phyloP scores from a whole-genome alignment of 2,797 vertebrate genomes.

The Corythornis leucogaster region DNA sequence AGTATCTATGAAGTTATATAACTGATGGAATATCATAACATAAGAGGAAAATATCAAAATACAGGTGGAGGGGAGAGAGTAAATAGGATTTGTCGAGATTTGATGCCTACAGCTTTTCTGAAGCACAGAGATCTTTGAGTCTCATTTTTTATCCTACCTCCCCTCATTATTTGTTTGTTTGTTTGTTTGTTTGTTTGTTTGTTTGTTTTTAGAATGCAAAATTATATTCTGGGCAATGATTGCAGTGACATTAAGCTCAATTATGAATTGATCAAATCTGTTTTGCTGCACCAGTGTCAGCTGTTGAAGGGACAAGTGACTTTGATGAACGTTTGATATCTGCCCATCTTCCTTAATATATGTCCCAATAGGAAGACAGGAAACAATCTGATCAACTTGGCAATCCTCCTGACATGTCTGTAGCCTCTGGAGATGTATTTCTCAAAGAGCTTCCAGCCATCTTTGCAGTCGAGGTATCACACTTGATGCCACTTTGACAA shows the following conservation, averaged over 20 bases:
- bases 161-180: background rate
- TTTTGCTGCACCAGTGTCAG: constrained; percentile 7
- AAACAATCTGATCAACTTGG: background rate
- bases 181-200: background rate
- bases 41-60: constrained; percentile 39
- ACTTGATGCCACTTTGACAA: background rate
- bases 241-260: constrained; percentile 29
- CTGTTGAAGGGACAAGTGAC: constrained; percentile 8
- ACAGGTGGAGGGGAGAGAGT: background rate
- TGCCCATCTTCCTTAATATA: constrained; percentile 1
- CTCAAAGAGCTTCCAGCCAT: background rate
- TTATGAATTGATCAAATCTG: constrained; percentile 30
- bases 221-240: constrained; percentile 27
- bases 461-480: background rate
- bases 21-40: constrained; percentile 74
- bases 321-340: constrained; percentile 37
- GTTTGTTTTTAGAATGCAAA: background rate
- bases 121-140: background rate
- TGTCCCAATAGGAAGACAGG: background rate
- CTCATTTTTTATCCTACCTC: background rate
- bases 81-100: constrained; percentile 24
- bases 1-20: constrained; percentile 63
- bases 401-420: background rate
- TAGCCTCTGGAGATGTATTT: background rate
- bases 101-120: background rate